Conservation (phyloP, 2,797 vertebrate genomes). For the Sphenopsis melanotis region DNA sequence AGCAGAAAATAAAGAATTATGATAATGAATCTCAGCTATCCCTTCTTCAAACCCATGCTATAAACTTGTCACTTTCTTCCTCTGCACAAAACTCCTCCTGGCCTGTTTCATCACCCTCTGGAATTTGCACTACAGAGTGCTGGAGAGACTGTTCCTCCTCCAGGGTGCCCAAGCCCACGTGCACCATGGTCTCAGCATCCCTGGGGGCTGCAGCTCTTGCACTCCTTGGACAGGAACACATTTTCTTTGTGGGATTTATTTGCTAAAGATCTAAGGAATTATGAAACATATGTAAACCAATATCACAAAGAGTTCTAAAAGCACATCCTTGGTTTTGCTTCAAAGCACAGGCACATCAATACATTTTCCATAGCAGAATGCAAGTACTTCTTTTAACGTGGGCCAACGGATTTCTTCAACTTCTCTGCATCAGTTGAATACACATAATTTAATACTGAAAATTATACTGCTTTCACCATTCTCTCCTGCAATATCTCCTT, state of each 20-base stretch:
- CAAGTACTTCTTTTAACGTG: background rate
- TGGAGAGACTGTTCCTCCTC: background rate
- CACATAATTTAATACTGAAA: background rate
- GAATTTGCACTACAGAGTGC: background rate
- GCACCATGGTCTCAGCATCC: background rate
- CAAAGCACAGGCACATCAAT: background rate
- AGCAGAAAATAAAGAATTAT: background rate
- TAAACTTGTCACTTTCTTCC: background rate
- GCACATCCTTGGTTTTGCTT: background rate
- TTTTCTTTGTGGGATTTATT: background rate
- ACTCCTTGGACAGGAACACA: background rate
- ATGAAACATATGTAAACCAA: background rate
- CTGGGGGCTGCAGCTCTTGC: background rate
- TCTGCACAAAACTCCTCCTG: background rate
- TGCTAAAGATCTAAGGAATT: background rate
- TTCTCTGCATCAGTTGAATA: background rate
- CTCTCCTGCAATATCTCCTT: background rate
- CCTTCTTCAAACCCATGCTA: background rate
- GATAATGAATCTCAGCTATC: background rate
- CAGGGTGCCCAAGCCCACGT: background rate
- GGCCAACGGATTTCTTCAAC: background rate
- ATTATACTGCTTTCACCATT: background rate
- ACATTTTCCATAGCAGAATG: background rate
- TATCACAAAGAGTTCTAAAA: background rate
- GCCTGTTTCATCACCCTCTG: background rate